These are phyloP conservation scores for Aurelia aurita complex sp. Pacific DNA, from an alignment of 30 jellyfish, hydroid and myxozoan species.

Conservation along the genomic window DNA sequence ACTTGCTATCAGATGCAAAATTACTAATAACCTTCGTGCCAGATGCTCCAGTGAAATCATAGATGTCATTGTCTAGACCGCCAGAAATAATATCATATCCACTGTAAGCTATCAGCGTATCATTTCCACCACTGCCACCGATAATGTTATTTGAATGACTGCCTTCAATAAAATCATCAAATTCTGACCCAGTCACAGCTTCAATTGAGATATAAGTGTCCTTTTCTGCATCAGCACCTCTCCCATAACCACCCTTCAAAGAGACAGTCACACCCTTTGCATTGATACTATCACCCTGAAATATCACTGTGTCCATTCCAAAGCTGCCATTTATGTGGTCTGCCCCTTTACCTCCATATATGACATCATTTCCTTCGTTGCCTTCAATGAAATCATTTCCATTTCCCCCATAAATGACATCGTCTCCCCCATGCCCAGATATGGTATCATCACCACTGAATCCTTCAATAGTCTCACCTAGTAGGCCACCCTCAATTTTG, in stretches of 20 bases:
- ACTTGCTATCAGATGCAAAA: not conserved
- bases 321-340: not conserved
- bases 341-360: not conserved
- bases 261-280: not conserved
- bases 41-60: not conserved
- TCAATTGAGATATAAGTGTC: not conserved
- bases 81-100: not conserved
- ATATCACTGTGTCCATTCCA: not conserved
- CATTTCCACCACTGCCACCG: not conserved
- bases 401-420: not conserved
- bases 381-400: not conserved
- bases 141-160: not conserved
- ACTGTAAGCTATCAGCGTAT: not conserved
- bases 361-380: not conserved
- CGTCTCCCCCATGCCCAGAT: not conserved
- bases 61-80: not conserved
- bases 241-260: not conserved
- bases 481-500: not conserved
- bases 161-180: not conserved
- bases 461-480: not conserved
- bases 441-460: not conserved
- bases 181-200: not conserved
- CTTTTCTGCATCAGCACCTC: not conserved
- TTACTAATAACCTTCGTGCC: not conserved
- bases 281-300: not conserved